A percentile compares a stretch with the other conserved stretches of the same genome.
phyloP scores from a whole-genome alignment of 2,113 vertebrate genomes.

The Myiozetetes cayanensis region DNA sequence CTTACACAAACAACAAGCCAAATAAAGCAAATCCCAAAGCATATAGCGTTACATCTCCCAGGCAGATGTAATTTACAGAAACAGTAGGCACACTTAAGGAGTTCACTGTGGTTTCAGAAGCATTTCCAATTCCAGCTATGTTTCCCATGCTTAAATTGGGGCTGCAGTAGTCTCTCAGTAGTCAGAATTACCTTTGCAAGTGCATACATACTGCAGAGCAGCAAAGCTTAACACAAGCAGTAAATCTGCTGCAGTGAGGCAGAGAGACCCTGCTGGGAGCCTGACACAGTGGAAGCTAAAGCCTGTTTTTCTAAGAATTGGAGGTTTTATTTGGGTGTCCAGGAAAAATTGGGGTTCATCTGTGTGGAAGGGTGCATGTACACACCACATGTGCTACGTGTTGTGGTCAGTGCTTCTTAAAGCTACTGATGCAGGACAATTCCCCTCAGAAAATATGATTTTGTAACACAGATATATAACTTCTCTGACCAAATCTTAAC shows the following conservation, averaged over 20 bases:
- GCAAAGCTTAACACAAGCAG: slow-evolving; percentile 1
- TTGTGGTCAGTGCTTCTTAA: neutral
- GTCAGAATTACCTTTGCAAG: slow-evolving; percentile 15
- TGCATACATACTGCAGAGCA: neutral
- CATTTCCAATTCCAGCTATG: slow-evolving; percentile 25
- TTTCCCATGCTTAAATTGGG: neutral
- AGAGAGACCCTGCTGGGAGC: neutral
- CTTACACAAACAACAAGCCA: neutral
- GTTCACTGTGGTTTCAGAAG: neutral
- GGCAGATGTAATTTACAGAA: slow-evolving; percentile 55
- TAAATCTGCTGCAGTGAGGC: slow-evolving; percentile 21
- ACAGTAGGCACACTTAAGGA: slow-evolving; percentile 23
- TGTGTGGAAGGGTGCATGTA: neutral
- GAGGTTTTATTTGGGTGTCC: neutral
- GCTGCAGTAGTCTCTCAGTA: neutral
- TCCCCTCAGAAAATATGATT: neutral
- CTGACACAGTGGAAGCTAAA: neutral
- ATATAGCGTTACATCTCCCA: neutral
- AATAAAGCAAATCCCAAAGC: slow-evolving; percentile 47
- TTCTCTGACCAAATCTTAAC: neutral
- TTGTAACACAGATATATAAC: neutral
- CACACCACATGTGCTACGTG: fast-evolving
- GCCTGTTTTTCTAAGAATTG: neutral
- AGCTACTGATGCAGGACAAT: neutral
- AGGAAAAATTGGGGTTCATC: neutral